Percentiles rank a stretch among this genome's conserved stretches.
Evolutionary conservation across 2,797 vertebrate genomes (phyloP).

Genomic region (Alcedo quadribrachys): DNA sequence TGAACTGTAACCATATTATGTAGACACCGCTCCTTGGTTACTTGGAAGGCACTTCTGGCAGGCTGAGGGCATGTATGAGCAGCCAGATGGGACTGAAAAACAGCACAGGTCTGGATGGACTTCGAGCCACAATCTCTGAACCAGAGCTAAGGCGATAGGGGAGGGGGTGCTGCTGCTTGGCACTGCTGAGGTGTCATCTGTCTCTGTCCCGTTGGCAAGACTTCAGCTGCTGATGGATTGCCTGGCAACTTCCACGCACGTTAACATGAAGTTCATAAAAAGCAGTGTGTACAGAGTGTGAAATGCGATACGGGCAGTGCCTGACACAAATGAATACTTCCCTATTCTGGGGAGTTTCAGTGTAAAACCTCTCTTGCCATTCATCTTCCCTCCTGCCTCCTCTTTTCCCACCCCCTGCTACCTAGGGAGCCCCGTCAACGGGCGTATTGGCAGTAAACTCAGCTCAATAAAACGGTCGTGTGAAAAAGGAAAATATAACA

Average conservation of each 20-base stretch:
- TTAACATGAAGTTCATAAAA: background rate
- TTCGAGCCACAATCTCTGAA: accelerated
- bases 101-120: accelerated
- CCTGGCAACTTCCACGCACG: background rate
- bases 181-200: background rate
- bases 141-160: background rate
- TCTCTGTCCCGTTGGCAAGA: constrained; percentile 7
- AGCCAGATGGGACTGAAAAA: background rate
- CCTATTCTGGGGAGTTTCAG: background rate
- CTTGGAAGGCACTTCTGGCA: background rate
- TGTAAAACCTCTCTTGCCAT: constrained; percentile 12
- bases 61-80: accelerated
- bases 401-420: background rate
- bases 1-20: background rate
- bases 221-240: background rate
- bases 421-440: background rate
- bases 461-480: constrained; percentile 20
- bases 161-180: background rate
- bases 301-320: background rate
- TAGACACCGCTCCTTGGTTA: background rate
- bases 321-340: constrained; percentile 6
- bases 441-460: background rate
- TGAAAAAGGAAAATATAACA: constrained; percentile 38
- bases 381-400: background rate
- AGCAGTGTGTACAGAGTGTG: background rate